Conservation (phyloP, 2,888 invertebrate genomes). For the Napeogenes inachia region DNA sequence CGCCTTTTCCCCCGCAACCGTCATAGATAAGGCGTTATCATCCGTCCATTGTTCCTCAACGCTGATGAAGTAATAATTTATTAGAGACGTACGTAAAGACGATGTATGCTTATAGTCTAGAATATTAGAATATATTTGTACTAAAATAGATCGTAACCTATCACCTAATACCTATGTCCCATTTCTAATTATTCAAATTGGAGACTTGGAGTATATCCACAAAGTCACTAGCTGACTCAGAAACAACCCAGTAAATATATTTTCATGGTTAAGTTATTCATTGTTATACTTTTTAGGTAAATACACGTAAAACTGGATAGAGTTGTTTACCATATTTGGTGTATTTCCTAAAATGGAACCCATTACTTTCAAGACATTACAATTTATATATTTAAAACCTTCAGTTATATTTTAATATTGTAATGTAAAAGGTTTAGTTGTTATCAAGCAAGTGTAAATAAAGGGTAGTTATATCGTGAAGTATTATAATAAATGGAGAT, state of each 20-base stretch:
- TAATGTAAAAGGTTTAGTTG: slow-evolving; percentile 31
- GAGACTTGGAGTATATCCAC: too few relatives aligned
- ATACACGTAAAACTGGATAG: slow-evolving; percentile 12
- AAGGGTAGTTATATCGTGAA: slow-evolving; percentile 41
- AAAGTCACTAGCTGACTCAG: slow-evolving; percentile 11
- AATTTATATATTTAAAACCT: slow-evolving; percentile 5
- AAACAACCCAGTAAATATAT: slow-evolving; percentile 18
- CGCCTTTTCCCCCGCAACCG: slow-evolving; percentile 42
- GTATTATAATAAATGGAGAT: slow-evolving; percentile 38
- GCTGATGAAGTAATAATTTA: slow-evolving; percentile 53
- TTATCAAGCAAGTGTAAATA: slow-evolving; percentile 34
- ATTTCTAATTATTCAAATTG: too few relatives aligned
- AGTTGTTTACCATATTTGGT: slow-evolving; percentile 19
- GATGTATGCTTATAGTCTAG: too few relatives aligned
- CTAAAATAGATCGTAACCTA: too few relatives aligned
- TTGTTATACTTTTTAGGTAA: slow-evolving; percentile 24
- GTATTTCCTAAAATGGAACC: slow-evolving; percentile 20
- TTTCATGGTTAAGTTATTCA: slow-evolving; percentile 23
- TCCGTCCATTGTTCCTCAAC: slow-evolving; percentile 72
- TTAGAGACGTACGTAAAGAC: too few relatives aligned
- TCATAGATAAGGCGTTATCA: slow-evolving; percentile 72
- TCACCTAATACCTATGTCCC: too few relatives aligned
- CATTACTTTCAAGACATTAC: slow-evolving; percentile 10
- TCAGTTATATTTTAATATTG: not conserved
- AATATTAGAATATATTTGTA: too few relatives aligned